Conservation (phyloP, 2,113 vertebrate genomes). For the Naja naja region DNA sequence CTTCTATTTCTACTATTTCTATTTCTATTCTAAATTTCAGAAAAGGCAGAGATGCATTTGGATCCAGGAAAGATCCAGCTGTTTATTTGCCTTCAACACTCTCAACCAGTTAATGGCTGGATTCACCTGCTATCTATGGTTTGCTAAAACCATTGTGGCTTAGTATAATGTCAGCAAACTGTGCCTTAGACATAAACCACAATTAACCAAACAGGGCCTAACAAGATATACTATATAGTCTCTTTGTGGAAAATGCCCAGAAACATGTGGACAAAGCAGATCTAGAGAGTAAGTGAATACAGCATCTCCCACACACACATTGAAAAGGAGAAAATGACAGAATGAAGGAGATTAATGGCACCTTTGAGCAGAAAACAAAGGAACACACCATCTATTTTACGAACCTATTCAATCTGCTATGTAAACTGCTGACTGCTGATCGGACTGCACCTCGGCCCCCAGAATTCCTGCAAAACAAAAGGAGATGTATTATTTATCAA, state of each 20-base stretch:
- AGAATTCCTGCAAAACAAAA: constrained; percentile 84
- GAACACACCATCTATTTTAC: constrained; percentile 83
- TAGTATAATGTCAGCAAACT: neutral
- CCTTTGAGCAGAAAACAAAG: constrained; percentile 80
- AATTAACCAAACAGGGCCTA: neutral
- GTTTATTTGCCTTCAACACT: neutral
- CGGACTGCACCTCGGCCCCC: constrained; percentile 84
- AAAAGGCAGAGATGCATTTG: neutral
- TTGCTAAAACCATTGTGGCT: constrained; percentile 57
- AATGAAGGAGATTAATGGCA: constrained; percentile 76
- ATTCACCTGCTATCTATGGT: neutral
- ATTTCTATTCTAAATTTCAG: neutral
- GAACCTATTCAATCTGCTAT: constrained; percentile 89
- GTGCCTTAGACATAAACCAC: neutral
- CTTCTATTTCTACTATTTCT: too few relatives aligned
- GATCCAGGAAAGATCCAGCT: neutral
- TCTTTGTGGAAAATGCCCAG: constrained; percentile 65
- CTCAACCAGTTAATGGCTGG: neutral
- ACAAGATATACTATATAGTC: constrained; percentile 34
- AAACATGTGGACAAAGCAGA: constrained; percentile 65
- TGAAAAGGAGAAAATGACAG: constrained; percentile 7
- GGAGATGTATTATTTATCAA: constrained; percentile 82
- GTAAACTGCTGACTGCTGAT: constrained; percentile 80
- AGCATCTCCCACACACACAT: constrained; percentile 59
- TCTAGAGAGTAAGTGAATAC: constrained; percentile 70